Base-by-base conservation (phyloP, 92 coral and sea anemone genomes). In the Phymanthus crucifer region DNA sequence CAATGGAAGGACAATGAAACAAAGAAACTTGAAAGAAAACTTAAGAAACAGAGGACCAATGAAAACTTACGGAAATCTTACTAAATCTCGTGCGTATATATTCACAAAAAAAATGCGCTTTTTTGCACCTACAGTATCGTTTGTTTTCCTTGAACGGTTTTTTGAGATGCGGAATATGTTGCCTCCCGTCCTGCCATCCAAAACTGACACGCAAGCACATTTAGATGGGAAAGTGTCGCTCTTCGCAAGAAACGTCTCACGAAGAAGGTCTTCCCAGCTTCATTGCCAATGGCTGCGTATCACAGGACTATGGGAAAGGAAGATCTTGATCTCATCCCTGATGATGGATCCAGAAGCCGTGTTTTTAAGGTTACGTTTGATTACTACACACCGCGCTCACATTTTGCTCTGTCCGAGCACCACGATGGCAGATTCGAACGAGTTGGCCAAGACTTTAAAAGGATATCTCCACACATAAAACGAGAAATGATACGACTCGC, bases 271-370 rank as follows among this genome's bases (percentile, higher is more conserved):
- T 17, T 10, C 68, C 13, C 68, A 61, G 29, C 32, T 24, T 0
- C 36, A 54, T 61, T 1, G 10, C 21, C 32, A 27, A 12, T 61
- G 11, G 40, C 45, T 16, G 43, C 10, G 23, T 32, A 47, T 35
- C 48, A 40, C 4, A 19, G 2, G 18, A 34, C 14, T 10, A 71
- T 71, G 75, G 56, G 40, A 21, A 6, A 71, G 14, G 34, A 24
- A 31, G 75, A 71, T 40, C 48, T 71, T 38, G 92, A 91, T 86
- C 76, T 91, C 26, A 66, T 91, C 52, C 85, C 90, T n/a, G n/a
- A 29, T n/a, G n/a, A 29, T 36, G 78, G 76, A 70, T 34, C 80
- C 38, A 71, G 38, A 70, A 88, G 84, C 86, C 75, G 67, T 58
- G 50, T 72, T 45, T 83, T 91, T 40, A 84, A 82, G 50, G 90